phyloP scores from a whole-genome alignment of 2,888 invertebrate genomes.

The Platypus cylindrus region DNA sequence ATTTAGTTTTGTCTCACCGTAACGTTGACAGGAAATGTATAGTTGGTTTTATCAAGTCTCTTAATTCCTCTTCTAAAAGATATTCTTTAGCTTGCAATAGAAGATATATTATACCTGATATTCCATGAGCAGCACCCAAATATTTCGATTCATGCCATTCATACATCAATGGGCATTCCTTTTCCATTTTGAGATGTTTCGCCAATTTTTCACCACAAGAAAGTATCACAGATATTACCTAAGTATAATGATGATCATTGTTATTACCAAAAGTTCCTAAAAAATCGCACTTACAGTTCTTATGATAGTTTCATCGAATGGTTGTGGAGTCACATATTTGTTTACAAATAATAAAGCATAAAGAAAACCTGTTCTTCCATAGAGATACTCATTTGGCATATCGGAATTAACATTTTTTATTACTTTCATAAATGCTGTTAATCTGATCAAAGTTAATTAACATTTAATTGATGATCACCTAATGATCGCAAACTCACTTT shows the following conservation, averaged over 20 bases:
- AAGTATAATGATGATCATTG: slow-evolving; percentile 4
- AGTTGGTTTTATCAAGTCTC: slow-evolving; percentile 47
- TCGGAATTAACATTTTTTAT: slow-evolving; percentile 40
- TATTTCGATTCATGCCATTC: slow-evolving; percentile 81
- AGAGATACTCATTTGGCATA: slow-evolving; percentile 70
- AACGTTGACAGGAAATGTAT: slow-evolving; percentile 48
- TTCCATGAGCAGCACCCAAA: slow-evolving; percentile 81
- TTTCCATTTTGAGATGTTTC: slow-evolving; percentile 36
- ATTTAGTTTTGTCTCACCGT: slow-evolving; percentile 23
- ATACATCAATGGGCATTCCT: slow-evolving; percentile 57
- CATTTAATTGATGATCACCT: too few species aligned
- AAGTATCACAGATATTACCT: slow-evolving; percentile 52
- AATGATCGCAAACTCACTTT: slow-evolving; percentile 41
- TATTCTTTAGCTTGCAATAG: slow-evolving; percentile 58
- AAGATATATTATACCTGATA: slow-evolving; percentile 72
- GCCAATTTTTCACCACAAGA: slow-evolving; percentile 52
- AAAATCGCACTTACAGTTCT: slow-evolving; percentile 38
- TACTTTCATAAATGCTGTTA: slow-evolving; percentile 37
- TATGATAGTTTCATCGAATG: slow-evolving; percentile 46
- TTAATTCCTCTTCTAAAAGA: slow-evolving; percentile 44
- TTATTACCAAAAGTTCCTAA: not conserved
- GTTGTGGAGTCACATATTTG: slow-evolving; percentile 45
- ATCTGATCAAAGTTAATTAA: slow-evolving; percentile 18
- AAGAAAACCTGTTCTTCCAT: slow-evolving; percentile 75
- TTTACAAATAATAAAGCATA: slow-evolving; percentile 66